phyloP scores from a whole-genome alignment of 2,113 vertebrate genomes.

The Gobio gobio region DNA sequence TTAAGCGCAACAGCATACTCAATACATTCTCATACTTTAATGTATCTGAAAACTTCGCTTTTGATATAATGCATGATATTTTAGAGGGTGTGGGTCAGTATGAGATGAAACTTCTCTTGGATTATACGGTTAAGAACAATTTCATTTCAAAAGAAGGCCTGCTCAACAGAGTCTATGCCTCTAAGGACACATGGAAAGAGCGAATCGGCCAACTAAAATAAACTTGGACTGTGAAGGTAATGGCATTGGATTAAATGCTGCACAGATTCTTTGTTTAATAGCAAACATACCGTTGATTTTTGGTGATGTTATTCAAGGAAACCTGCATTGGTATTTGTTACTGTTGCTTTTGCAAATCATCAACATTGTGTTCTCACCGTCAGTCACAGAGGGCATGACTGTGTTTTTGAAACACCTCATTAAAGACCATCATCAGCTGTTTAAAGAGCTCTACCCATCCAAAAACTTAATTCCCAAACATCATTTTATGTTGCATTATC shows the following conservation, averaged over 20 bases:
- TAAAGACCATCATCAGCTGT: conserved; percentile 16
- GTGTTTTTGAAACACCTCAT: conserved; percentile 30
- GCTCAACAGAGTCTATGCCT: conserved; percentile 1
- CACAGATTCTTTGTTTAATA: conserved; percentile 36
- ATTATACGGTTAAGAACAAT: neutral
- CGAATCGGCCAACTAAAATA: conserved; percentile 11
- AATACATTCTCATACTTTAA: conserved; percentile 9
- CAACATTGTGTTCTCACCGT: conserved; percentile 33
- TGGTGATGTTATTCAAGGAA: conserved; percentile 30
- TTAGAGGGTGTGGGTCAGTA: conserved; percentile 13
- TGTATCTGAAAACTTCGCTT: conserved; percentile 9
- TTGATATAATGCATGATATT: conserved; percentile 13
- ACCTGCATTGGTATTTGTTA: conserved; percentile 32
- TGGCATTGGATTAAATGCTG: conserved; percentile 30
- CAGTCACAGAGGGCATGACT: conserved; percentile 11
- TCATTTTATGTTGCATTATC: conserved; percentile 20
- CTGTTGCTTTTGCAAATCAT: conserved; percentile 32
- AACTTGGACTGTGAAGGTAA: no score
- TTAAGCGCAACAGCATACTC: neutral
- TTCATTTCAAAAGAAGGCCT: conserved; percentile 5
- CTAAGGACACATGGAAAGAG: conserved; percentile 13
- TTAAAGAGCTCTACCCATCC: conserved; percentile 28
- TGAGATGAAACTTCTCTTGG: neutral
- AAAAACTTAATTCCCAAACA: conserved; percentile 20
- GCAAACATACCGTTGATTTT: conserved; percentile 37